A percentile compares a stretch with the other conserved stretches of the same genome.
Conservation (phyloP, 2,113 vertebrate species). For the Lepus europaeus region DNA sequence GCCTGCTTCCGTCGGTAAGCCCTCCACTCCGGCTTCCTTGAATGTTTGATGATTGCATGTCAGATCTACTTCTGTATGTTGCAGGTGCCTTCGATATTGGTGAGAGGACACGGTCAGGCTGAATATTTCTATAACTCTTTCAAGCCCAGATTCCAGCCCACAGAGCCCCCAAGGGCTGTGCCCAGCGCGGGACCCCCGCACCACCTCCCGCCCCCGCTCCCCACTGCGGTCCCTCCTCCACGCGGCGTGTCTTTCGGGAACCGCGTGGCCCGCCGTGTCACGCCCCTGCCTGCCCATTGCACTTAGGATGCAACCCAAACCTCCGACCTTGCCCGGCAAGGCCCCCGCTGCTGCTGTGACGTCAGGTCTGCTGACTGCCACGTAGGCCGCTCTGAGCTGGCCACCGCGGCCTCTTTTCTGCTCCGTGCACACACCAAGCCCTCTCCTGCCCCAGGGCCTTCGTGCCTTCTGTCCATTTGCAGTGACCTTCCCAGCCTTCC, state of each 20-base stretch:
- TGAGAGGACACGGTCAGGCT: background rate
- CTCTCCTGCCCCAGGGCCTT: background rate
- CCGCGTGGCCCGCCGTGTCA: background rate
- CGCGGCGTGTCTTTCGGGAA: background rate
- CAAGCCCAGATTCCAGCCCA: background rate
- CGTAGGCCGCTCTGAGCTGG: background rate
- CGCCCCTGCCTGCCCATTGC: no score
- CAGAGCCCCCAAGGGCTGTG: background rate
- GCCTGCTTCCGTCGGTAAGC: background rate
- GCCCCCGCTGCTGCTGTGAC: background rate
- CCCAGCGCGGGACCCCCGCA: background rate
- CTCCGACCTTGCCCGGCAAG: fast-evolving
- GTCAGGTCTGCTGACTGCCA: background rate
- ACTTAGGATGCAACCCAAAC: background rate
- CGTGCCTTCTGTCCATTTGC: background rate
- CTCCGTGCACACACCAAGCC: background rate
- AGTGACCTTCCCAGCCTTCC: background rate
- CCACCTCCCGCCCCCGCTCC: no score
- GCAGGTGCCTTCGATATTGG: background rate
- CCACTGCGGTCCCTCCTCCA: background rate
- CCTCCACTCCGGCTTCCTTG: background rate
- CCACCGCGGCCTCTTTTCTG: background rate
- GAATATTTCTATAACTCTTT: background rate
- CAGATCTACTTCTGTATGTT: background rate
- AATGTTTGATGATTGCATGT: background rate